Base-by-base conservation (phyloP, 2,888 invertebrate genomes). In the Caenorhabditis sinica region DNA sequence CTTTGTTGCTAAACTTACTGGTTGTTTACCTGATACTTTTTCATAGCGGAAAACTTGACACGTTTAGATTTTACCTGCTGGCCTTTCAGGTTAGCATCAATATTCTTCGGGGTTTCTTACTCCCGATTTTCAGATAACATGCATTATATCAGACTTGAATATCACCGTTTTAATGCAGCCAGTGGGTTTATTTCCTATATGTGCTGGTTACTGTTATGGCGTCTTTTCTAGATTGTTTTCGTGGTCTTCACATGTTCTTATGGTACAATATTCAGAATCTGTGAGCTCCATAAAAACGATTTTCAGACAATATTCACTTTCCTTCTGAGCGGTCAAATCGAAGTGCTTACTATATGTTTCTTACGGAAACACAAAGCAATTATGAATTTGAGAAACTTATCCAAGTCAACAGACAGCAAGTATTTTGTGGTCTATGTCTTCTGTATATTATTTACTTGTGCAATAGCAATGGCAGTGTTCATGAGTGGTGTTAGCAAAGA, bases 331-430 rank as follows among this genome's bases (percentile, higher is more conserved):
- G 43, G 56, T 20, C 77, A 77, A 69, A 49, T 77, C 33, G 33
- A 77, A 23, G 43, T 69, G 5, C 43, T 77, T 5, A 77, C 69
- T 11, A 61, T 69, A 15, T 77, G 77, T 36, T 77, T 77, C 45
- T 11, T 77, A 4, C 17, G 65, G 36, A 77, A 77, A n/a, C 43
- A 77, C 36, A 45, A 76, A 13, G 45, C 76, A 6, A 49, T 77
- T 4, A 69, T 25, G 45, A 33, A 30, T 11, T 17, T 77, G 11
- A 45, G 30, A 40, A 20, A 4, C 1, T 20, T 40, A 5, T 53
- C 51, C 1, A 68, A 53, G 13, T 36, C 53, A 0, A 1, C 68
- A 11, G 15, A 17, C 17, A 25, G 17, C 5, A 58, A 8, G 5
- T 71, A 71, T 58, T 15, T 8, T 9, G 0, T 56, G 0, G n/a